Conservation (phyloP, 1,140 invertebrate species). For the Odontomachus brunneus region DNA sequence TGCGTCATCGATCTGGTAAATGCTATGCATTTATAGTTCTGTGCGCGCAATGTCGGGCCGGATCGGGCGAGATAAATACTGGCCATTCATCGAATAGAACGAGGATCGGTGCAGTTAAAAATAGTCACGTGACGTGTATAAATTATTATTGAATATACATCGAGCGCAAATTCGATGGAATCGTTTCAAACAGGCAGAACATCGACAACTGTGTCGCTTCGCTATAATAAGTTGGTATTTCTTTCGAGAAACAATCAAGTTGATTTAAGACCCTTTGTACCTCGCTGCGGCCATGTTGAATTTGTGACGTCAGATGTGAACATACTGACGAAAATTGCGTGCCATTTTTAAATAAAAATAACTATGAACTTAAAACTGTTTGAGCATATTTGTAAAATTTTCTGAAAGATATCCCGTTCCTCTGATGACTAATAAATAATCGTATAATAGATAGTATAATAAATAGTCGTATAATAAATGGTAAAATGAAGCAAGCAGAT, state of each 20-base stretch:
- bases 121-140: not conserved
- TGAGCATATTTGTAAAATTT: too few species aligned
- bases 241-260: not conserved
- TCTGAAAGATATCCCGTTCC: too few species aligned
- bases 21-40: slow-evolving; percentile 23
- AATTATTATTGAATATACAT: not conserved
- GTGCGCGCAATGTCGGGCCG: slow-evolving; percentile 17
- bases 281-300: too few species aligned
- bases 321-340: too few species aligned
- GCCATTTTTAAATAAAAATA: too few species aligned
- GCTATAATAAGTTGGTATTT: slow-evolving; percentile 2
- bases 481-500: too few species aligned
- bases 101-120: not conserved
- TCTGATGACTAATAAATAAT: too few species aligned
- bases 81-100: slow-evolving; percentile 3
- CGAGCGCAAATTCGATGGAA: slow-evolving; percentile 1
- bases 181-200: slow-evolving; percentile 7
- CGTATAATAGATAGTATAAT: too few species aligned
- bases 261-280: too few species aligned
- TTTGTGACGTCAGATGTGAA: too few species aligned
- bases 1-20: slow-evolving; percentile 3
- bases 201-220: slow-evolving; percentile 10
- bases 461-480: too few species aligned
- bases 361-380: too few species aligned
- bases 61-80: slow-evolving; percentile 31